Conservation (phyloP, 2,113 vertebrate species). For the Triplophysa siluroides region DNA sequence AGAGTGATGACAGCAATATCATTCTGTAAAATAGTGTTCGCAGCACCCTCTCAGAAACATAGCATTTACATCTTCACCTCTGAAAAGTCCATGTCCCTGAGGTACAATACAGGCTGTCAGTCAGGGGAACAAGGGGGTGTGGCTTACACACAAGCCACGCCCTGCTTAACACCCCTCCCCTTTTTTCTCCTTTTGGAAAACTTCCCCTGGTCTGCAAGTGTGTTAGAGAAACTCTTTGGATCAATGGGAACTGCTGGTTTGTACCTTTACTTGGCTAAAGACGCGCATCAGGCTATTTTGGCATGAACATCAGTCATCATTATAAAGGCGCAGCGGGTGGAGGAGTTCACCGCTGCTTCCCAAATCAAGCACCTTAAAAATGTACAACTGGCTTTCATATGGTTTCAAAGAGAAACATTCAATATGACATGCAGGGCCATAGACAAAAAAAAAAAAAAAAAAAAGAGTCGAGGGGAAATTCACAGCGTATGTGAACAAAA, state of each 20-base stretch:
- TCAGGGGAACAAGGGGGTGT: constrained; percentile 54
- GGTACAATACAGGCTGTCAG: constrained; percentile 82
- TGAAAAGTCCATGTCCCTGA: constrained; percentile 88
- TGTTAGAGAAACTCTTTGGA: constrained; percentile 70
- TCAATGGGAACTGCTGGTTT: constrained; percentile 60
- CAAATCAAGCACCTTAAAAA: constrained; percentile 70
- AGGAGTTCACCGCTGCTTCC: constrained; percentile 60
- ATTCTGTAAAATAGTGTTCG: constrained; percentile 75
- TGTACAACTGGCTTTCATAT: constrained; percentile 43
- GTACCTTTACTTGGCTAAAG: constrained; percentile 70
- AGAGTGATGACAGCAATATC: constrained; percentile 45
- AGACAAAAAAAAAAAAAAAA: no score
- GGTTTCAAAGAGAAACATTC: constrained; percentile 36
- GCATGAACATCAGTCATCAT: constrained; percentile 14
- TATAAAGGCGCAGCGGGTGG: constrained; percentile 42
- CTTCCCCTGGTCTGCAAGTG: constrained; percentile 34
- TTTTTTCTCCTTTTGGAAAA: constrained; percentile 33
- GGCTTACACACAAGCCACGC: constrained; percentile 15
- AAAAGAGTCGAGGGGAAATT: background rate
- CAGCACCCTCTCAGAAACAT: constrained; percentile 82
- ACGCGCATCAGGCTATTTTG: constrained; percentile 41
- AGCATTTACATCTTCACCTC: constrained; percentile 81
- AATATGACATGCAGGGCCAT: background rate
- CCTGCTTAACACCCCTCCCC: constrained; percentile 27
- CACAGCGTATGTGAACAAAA: constrained; percentile 19